Evolutionary conservation across 2,888 invertebrate species (phyloP).

Genomic region (Amiota communis): DNA sequence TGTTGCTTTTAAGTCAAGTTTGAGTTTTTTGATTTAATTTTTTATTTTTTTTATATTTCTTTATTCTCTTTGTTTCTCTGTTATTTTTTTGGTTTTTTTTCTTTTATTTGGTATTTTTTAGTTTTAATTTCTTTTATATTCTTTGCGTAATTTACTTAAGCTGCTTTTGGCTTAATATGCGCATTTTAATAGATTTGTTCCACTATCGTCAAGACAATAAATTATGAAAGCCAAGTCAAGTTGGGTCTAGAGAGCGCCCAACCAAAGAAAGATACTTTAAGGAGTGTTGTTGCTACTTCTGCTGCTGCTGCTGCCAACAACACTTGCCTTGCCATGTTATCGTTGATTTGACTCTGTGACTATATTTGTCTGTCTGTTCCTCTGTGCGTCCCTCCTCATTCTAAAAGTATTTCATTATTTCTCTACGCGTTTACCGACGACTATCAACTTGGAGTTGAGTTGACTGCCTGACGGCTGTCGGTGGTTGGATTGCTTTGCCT

Average conservation of each 20-base stretch:
- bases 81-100: constrained; percentile 32
- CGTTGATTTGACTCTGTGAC: background rate
- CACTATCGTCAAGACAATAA: constrained; percentile 67
- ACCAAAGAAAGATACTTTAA: constrained; percentile 21
- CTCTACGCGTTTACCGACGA: background rate
- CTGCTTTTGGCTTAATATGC: constrained; percentile 67
- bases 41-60: constrained; percentile 30
- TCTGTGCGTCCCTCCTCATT: background rate
- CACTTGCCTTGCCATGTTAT: background rate
- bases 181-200: constrained; percentile 68
- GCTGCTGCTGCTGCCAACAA: constrained; percentile 14
- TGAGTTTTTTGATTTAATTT: constrained; percentile 34
- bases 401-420: constrained; percentile 2
- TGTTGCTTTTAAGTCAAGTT: constrained; percentile 36
- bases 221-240: constrained; percentile 54
- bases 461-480: constrained; percentile 17
- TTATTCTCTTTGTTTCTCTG: constrained; percentile 28
- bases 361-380: background rate
- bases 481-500: constrained; percentile 29
- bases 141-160: constrained; percentile 65
- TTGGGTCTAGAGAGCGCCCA: background rate
- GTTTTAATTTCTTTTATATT: constrained; percentile 17
- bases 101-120: constrained; percentile 17
- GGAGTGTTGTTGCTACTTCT: constrained; percentile 17
- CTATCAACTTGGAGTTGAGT: constrained; percentile 17